Evolutionary conservation across 2,888 invertebrate genomes (phyloP).

Genomic region (Athalia rosae): DNA sequence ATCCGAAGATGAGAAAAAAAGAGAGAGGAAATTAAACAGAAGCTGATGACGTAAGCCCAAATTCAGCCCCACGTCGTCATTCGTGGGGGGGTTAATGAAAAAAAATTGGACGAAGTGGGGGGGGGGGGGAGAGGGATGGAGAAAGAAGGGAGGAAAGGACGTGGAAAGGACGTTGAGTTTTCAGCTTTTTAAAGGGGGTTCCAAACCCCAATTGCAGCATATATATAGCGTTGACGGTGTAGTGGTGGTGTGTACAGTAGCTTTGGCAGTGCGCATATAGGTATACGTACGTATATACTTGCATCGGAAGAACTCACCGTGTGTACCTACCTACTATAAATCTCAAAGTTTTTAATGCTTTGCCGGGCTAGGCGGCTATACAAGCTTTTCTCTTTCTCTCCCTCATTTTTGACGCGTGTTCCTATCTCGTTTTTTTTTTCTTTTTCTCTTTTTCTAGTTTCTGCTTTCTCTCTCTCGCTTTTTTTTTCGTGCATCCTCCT

Average conservation of each 20-base stretch:
- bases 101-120: background rate
- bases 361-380: slow-evolving; percentile 58
- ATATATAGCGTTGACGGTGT: too few species aligned
- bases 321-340: slow-evolving; percentile 64
- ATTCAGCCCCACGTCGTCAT: background rate
- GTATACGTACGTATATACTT: background rate
- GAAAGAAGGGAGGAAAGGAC: background rate
- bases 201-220: too few species aligned
- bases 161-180: too few species aligned
- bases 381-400: slow-evolving; percentile 49
- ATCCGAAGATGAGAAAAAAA: background rate
- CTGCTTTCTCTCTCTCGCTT: slow-evolving; percentile 46
- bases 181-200: too few species aligned
- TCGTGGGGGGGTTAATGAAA: slow-evolving; percentile 8
- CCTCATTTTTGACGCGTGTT: slow-evolving; percentile 46
- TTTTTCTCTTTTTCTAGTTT: slow-evolving; percentile 43
- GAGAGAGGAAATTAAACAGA: background rate
- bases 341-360: slow-evolving; percentile 71
- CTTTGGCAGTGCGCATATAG: background rate
- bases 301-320: background rate
- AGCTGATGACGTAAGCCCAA: background rate
- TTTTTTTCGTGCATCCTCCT: slow-evolving; percentile 46
- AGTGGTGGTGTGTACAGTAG: background rate
- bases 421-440: slow-evolving; percentile 48
- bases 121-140: background rate